Percentiles rank a stretch among this genome's conserved stretches.
Evolutionary conservation across 2,888 invertebrate species (phyloP).

Genomic region (Pyrochroa serraticornis): DNA sequence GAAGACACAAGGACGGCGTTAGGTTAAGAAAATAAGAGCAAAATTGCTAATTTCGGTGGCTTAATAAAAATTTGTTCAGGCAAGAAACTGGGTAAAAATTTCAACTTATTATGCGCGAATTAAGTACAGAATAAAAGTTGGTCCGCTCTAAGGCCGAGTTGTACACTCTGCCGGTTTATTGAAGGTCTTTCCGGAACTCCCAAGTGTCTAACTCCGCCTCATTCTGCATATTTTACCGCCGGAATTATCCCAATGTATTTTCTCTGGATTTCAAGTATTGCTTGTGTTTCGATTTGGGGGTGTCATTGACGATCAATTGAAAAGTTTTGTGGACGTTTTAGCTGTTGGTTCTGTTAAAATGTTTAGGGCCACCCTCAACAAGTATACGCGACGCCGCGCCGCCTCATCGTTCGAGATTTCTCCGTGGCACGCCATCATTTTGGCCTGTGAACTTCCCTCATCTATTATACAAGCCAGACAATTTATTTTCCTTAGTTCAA

Average conservation of each 20-base stretch:
- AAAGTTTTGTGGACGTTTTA: too few relatives aligned
- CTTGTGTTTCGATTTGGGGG: too few relatives aligned
- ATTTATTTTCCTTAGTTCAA: constrained; percentile 55
- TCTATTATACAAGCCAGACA: constrained; percentile 53
- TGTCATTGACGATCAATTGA: too few relatives aligned
- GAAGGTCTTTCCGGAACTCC: constrained; percentile 1
- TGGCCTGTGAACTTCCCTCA: constrained; percentile 49
- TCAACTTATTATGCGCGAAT: constrained; percentile 9
- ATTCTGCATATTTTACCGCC: constrained; percentile 3
- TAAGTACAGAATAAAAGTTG: constrained; percentile 4
- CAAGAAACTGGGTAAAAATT: constrained; percentile 1
- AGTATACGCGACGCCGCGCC: too few relatives aligned
- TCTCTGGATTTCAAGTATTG: too few relatives aligned
- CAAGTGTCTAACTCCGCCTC: neutral
- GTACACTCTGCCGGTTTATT: constrained; percentile 3
- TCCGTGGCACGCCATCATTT: constrained; percentile 49
- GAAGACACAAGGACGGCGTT: too few relatives aligned
- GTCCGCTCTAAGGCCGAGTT: constrained; percentile 1
- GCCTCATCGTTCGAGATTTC: constrained; percentile 33
- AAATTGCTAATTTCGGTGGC: too few relatives aligned
- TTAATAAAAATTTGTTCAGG: neutral
- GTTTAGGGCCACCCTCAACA: too few relatives aligned
- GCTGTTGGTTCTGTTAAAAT: too few relatives aligned
- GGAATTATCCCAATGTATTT: too few relatives aligned
- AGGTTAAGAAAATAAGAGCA: too few relatives aligned